Evolutionary conservation across 2,113 vertebrate genomes (phyloP), one percentile per base, ranked within the genome.

Genomic region (Cynocephalus volans): DNA sequence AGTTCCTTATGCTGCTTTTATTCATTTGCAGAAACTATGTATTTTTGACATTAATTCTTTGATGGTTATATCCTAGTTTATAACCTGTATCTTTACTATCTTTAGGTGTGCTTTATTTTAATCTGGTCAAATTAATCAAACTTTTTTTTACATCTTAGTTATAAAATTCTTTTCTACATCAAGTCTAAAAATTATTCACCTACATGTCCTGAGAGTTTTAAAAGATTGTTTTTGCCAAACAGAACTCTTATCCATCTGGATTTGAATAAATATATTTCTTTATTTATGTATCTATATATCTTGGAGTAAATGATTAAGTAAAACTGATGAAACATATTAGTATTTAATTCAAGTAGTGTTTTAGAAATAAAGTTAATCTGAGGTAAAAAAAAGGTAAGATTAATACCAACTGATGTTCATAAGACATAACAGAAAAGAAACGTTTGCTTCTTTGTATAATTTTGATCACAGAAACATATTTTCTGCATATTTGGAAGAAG

Each of bases 251-350:
- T 88, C 36, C n/a, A 76, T 65, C 75, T 85, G 79, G 58, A 81
- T 88, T 88, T 86, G 8, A 88, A 93, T 93, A 67, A 87, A 41
- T 19, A 17, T 62, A 85, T 85, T 95, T 95, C 28, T 90, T 28
- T 72, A 79, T 67, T 54, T 86, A 48, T 56, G 1, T 18, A 48
- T 56, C 6, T 67, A 0, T 60, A 45, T 54, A 36, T 45, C 3
- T 67, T 89, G 3, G 13, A 89, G 3, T 81, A 75, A 82, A 19
- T 45, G 9, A 33, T 67, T 9, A 62, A 91, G 8, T 62, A 88
- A 90, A 89, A 50, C 15, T 83, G 10, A 69, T 87, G 41, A 92
- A 36, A 41, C 13, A 52, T 85, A 64, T 48, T 80, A 88, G 3
- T 54, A 60, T 81, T 94, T n/a, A 28, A 45, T 52, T 80, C 33